phyloP scores from a whole-genome alignment of 2,113 vertebrate genomes.

The Pygoscelis antarcticus region DNA sequence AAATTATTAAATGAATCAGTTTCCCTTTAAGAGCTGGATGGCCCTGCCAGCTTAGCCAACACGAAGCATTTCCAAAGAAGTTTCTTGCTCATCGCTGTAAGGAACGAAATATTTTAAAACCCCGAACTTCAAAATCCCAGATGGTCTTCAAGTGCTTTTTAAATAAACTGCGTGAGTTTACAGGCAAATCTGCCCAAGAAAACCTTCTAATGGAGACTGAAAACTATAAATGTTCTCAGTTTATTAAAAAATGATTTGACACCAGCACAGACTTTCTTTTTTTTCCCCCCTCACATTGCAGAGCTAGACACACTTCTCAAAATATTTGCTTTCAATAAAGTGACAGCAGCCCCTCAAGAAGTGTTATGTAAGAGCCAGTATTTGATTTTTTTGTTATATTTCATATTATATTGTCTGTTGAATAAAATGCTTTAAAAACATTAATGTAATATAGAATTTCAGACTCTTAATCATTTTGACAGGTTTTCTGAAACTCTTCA shows the following conservation, averaged over 20 bases:
- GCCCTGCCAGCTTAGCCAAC: constrained; percentile 2
- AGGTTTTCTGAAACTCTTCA: constrained; percentile 58
- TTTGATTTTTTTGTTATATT: constrained; percentile 22
- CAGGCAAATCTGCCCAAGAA: constrained; percentile 30
- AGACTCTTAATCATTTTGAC: constrained; percentile 68
- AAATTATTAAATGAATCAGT: neutral
- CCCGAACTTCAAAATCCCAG: constrained; percentile 54
- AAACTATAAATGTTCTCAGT: constrained; percentile 54
- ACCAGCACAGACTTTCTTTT: constrained; percentile 46
- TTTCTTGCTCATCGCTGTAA: constrained; percentile 27
- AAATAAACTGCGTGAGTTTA: constrained; percentile 25
- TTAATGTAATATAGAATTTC: constrained; percentile 62
- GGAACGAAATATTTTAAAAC: constrained; percentile 32
- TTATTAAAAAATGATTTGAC: constrained; percentile 67
- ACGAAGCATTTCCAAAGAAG: neutral
- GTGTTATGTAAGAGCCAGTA: constrained; percentile 24
- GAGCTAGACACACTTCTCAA: constrained; percentile 51
- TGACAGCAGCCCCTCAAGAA: constrained; percentile 61
- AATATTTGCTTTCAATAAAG: constrained; percentile 56
- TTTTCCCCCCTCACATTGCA: neutral
- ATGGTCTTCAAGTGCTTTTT: constrained; percentile 23
- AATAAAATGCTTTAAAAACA: constrained; percentile 61
- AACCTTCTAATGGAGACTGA: constrained; percentile 29
- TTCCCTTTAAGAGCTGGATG: constrained; percentile 7
- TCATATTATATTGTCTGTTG: constrained; percentile 55